These are phyloP conservation scores for Actias luna DNA, from an alignment of 2,888 invertebrate species.

Conservation along the genomic window DNA sequence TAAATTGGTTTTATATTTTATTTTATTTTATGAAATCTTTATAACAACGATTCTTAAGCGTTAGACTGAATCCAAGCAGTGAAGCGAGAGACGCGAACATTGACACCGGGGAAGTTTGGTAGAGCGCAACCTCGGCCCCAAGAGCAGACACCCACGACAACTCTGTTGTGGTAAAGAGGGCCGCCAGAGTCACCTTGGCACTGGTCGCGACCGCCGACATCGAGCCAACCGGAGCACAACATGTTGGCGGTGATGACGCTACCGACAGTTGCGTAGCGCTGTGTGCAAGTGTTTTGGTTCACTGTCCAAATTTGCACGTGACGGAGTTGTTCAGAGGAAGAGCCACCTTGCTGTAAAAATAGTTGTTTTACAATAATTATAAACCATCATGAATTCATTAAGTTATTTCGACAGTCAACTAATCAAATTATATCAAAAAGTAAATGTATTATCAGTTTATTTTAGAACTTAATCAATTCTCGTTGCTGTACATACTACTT, in stretches of 20 bases:
- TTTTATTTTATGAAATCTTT: neutral
- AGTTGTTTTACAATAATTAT: too few relatives aligned
- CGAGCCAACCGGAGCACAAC: constrained; percentile 42
- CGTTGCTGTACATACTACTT: too few relatives aligned
- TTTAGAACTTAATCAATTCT: too few relatives aligned
- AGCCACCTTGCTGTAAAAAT: constrained; percentile 30
- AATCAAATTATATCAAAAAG: too few relatives aligned
- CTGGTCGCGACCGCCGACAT: constrained; percentile 41
- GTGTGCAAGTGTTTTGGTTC: constrained; percentile 34
- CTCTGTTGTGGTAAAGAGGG: constrained; percentile 39
- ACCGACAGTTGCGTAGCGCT: constrained; percentile 26
- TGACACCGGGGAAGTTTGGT: constrained; percentile 37
- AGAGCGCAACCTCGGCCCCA: constrained; percentile 37
- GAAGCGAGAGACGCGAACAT: constrained; percentile 35
- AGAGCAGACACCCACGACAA: constrained; percentile 42
- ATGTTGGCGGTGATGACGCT: constrained; percentile 35
- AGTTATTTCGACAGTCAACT: too few relatives aligned
- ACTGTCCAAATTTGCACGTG: constrained; percentile 45
- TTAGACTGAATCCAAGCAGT: constrained; percentile 44
- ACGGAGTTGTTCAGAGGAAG: constrained; percentile 37
- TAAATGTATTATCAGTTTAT: too few relatives aligned
- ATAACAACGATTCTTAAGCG: constrained; percentile 27
- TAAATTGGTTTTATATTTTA: neutral
- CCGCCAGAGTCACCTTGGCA: constrained; percentile 47
- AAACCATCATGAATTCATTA: too few relatives aligned